Conservation (phyloP, 2,888 invertebrate species). For the Diarsia mendica region DNA sequence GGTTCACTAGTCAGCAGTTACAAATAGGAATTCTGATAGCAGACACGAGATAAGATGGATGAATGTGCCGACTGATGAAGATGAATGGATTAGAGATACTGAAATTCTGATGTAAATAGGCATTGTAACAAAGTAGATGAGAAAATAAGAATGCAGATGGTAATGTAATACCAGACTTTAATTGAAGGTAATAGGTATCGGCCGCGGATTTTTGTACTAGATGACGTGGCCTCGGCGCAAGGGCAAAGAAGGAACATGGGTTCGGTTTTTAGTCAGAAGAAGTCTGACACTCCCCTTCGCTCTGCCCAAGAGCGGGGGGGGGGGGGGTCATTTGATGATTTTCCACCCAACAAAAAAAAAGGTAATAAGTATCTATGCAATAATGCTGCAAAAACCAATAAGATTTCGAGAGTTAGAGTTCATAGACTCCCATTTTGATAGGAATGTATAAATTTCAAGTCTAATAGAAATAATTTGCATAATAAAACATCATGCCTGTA, state of each 20-base stretch:
- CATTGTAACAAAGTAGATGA: background rate
- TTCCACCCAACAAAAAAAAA: too few species aligned
- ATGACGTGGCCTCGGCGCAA: too few species aligned
- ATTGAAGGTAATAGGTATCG: background rate
- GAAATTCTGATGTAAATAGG: background rate
- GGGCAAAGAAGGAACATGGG: too few species aligned
- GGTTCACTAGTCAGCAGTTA: conserved; percentile 17
- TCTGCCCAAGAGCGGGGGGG: too few species aligned
- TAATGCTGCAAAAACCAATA: background rate
- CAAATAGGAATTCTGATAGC: conserved; percentile 5
- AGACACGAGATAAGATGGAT: conserved; percentile 28
- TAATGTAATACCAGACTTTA: background rate
- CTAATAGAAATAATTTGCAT: background rate
- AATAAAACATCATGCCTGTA: too few species aligned
- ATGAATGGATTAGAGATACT: conserved; percentile 4
- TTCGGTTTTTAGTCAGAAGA: too few species aligned
- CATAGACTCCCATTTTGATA: background rate
- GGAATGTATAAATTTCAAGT: background rate
- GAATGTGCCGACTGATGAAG: conserved; percentile 8
- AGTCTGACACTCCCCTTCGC: too few species aligned
- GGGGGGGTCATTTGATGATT: too few species aligned
- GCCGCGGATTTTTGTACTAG: too few species aligned
- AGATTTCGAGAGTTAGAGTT: background rate
- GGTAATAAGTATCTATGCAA: background rate
- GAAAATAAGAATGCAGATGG: background rate